Base-by-base conservation (phyloP, 2,797 vertebrate genomes). In the Propithecus deckenii region DNA sequence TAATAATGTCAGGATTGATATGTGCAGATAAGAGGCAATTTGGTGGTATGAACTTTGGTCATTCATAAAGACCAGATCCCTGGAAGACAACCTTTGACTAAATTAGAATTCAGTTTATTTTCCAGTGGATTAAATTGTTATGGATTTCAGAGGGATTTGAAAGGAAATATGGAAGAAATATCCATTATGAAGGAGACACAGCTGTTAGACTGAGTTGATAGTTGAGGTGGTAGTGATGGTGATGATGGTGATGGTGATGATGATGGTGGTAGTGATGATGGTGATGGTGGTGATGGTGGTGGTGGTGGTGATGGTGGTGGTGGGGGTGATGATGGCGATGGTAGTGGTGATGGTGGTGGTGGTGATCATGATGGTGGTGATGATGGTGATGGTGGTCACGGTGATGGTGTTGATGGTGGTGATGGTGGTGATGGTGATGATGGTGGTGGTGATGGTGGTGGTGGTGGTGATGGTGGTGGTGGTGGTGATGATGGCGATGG, bases 71-170 rank as follows among this genome's bases (percentile, higher is more conserved):
- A 75, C 92, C 94, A 76, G 61, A 75, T 95, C 83, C 96, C 95
- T 97, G 91, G 88, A 97, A 97, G 95, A 92, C 67, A 96, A 57
- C 63, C 74, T 97, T 89, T 97, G 96, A 94, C 92, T 98, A 88
- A 96, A 94, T 98, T 97, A 94, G 81, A 67, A 75, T 59, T 86
- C 87, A 72, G 50, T 90, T 96, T 97, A 78, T 97, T 96, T 96
- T 95, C 95, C 84, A 87, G 89, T 75, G 98, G 97, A 98, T 97
- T 95, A 94, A 91, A 80, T 97, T 91, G 76, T 57, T 48, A 79
- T 71, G 95, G 94, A 92, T 97, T 97, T 85, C 61, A 72, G 89
- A 90, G 63, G 30, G 14, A 75, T 96, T 3, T 38, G 41, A 92
- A 95, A 90, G 63, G 79, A 89, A 96, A 93, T 52, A 85, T 2